Conservation (phyloP, 92 coral and sea anemone genomes). For the Epizoanthus rinbou region DNA sequence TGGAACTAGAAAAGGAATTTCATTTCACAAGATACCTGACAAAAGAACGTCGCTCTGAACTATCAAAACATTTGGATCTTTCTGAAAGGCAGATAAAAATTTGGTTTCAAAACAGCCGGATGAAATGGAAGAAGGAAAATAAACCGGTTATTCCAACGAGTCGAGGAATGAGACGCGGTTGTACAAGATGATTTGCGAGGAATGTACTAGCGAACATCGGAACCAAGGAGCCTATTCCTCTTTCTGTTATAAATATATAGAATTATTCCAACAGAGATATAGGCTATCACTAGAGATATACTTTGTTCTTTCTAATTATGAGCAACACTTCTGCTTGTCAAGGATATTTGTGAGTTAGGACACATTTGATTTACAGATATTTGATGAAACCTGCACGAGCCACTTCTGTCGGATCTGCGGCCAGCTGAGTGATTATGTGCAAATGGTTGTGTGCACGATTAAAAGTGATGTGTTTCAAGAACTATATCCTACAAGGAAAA, state of each 20-base stretch:
- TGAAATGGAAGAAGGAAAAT: conserved; percentile 99
- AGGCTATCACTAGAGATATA: not conserved
- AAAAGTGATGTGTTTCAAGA: conserved; percentile 14
- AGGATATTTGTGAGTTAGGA: conserved; percentile 3
- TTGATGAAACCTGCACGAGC: conserved; percentile 6
- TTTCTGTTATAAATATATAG: conserved; percentile 12
- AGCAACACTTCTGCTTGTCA: not conserved
- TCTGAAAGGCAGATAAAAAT: conserved; percentile 98
- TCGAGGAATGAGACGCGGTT: conserved; percentile 95
- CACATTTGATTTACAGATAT: conserved; percentile 5
- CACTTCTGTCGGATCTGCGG: conserved; percentile 25
- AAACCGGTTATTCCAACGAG: conserved; percentile 98
- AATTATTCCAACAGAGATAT: not conserved
- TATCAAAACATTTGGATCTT: conserved; percentile 84
- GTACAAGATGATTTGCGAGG: conserved; percentile 64
- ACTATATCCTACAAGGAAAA: conserved; percentile 19
- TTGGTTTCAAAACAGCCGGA: conserved; percentile 99
- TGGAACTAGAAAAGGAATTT: conserved; percentile 97
- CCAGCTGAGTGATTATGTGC: conserved; percentile 38
- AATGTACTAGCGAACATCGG: not conserved
- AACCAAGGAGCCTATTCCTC: not conserved
- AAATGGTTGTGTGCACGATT: conserved; percentile 32
- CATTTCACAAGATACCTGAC: conserved; percentile 98
- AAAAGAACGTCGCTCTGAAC: conserved; percentile 92
- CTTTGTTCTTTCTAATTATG: not conserved